phyloP scores from a whole-genome alignment of 2,888 invertebrate species.

The Arge pagana region DNA sequence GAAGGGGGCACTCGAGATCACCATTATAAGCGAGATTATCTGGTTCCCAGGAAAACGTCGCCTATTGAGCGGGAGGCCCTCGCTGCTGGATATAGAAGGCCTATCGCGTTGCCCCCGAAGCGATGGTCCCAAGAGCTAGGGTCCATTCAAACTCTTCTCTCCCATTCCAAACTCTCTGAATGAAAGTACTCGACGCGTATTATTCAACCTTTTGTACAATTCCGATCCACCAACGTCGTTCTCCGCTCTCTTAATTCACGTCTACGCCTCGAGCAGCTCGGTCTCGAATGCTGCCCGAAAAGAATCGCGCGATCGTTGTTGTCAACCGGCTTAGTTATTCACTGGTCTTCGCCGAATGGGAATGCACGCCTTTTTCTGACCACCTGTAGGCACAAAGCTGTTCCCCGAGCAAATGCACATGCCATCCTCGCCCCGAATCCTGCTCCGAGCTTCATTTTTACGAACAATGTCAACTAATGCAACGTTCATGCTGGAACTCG shows the following conservation, averaged over 20 bases:
- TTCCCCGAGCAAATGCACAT: no score
- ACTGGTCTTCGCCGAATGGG: no score
- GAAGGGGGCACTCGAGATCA: conserved; percentile 33
- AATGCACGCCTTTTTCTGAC: no score
- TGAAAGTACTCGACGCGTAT: conserved; percentile 33
- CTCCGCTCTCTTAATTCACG: conserved; percentile 19
- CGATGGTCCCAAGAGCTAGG: conserved; percentile 12
- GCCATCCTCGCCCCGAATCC: no score
- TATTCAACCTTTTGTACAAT: conserved; percentile 48
- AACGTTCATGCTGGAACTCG: no score
- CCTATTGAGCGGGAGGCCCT: conserved; percentile 14
- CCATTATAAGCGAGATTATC: conserved; percentile 46
- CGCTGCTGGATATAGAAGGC: conserved; percentile 15
- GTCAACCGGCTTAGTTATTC: no score
- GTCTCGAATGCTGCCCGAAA: no score
- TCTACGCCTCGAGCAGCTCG: conserved; percentile 9
- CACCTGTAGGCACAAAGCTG: no score
- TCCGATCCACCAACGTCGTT: conserved; percentile 40
- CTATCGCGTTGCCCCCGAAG: conserved; percentile 15
- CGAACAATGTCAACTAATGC: no score
- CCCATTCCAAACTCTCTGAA: conserved; percentile 34
- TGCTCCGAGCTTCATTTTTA: no score
- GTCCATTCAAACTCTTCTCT: conserved; percentile 24
- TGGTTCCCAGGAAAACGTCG: conserved; percentile 41
- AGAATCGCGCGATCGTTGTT: no score